Base-by-base conservation (phyloP, 2,888 invertebrate genomes). In the Oasisia sp. region DNA sequence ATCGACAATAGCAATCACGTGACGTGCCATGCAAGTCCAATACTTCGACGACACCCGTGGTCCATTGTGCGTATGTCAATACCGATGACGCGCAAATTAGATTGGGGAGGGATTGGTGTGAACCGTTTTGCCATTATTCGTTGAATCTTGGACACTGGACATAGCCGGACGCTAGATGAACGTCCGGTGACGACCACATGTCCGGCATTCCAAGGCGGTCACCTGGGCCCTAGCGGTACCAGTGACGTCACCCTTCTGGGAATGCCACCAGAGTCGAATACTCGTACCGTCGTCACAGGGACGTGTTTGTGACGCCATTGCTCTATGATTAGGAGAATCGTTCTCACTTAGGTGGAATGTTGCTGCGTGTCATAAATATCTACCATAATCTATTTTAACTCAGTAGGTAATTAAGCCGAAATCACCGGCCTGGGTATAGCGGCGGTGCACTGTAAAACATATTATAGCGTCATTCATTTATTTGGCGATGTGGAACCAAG, bases 81-180 rank as follows among this genome's bases (percentile, higher is more conserved):
- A 7, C 74, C 74, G 27, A 27, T 27, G 74, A 74, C 74, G 74
- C 74, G 27, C 27, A 7, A n/a, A 27, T 74, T 74, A 74, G n/a
- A 74, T 74, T 74, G 27, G 74, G 74, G n/a, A 74, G 74, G 74
- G n/a, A 74, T 74, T 27, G 74, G 74, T 74, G 74, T 74, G 74
- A 74, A 74, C 7, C 27, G 4, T 14, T 19, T 27, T 19, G 58
- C 19, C 58, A 3, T 74, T 74, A 27, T 74, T 74, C 74, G 74
- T 19, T 74, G 74, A 9, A 27, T 74, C 74, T 7, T 19, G 56
- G 56, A 56, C 56, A 56, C 11, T 74, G 74, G 74, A 19, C 27
- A 74, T 74, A 27, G 12, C 7, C 74, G 74, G 74, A 19, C 74
- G 27, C 27, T n/a, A 27, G 19, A 27, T 27, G 74, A 74, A 74